Percentiles rank a stretch among this genome's conserved stretches.
Evolutionary conservation across 1,140 invertebrate genomes (phyloP).

Genomic region (Bombus polaris): DNA sequence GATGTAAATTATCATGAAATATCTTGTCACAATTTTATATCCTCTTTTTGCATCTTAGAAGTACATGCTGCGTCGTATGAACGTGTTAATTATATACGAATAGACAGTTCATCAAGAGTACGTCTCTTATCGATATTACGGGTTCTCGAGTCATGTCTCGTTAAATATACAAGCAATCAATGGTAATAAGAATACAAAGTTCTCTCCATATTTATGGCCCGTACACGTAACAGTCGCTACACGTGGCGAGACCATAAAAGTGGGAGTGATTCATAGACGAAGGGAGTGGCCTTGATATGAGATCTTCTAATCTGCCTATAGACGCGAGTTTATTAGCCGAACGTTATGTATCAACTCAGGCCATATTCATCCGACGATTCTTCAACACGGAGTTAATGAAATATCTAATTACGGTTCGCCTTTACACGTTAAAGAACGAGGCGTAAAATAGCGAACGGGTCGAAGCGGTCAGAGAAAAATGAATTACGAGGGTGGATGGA

Average conservation of each 20-base stretch:
- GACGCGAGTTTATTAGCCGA: background rate
- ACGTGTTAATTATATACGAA: background rate
- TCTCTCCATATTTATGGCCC: conserved; percentile 3
- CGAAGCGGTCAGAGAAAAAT: conserved; percentile 22
- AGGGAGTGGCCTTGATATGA: conserved; percentile 14
- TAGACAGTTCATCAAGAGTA: background rate
- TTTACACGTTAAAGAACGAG: background rate
- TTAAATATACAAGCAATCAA: background rate
- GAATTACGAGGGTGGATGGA: conserved; percentile 37
- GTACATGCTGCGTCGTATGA: background rate
- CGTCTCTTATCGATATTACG: background rate
- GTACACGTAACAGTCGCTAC: background rate
- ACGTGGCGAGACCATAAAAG: conserved; percentile 5
- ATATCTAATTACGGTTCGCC: background rate
- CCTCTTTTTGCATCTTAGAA: background rate
- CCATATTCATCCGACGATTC: background rate
- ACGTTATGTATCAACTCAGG: background rate
- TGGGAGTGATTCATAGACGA: conserved; percentile 6
- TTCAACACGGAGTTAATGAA: background rate
- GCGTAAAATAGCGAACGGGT: conserved; percentile 11
- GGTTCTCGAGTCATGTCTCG: background rate
- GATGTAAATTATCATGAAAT: background rate
- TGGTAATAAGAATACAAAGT: conserved; percentile 2
- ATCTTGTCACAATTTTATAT: background rate
- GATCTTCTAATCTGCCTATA: conserved; percentile 2